Percentiles rank a stretch among this genome's conserved stretches.
These are phyloP conservation scores for Lasius platythorax DNA, from an alignment of 2,888 invertebrate genomes.

Conservation along the genomic window DNA sequence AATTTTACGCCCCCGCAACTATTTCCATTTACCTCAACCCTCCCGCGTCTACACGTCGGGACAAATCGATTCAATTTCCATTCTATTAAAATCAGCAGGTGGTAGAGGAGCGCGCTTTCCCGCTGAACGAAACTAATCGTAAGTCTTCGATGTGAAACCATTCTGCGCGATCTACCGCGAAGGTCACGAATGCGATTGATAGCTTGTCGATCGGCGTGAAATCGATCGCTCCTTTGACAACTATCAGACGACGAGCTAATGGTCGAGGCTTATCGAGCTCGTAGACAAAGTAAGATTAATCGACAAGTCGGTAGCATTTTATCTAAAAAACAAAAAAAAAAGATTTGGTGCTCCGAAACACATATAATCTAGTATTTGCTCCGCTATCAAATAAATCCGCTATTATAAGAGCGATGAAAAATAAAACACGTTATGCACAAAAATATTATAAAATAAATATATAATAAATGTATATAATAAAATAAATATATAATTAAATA, in stretches of 20 bases:
- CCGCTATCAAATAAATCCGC: neutral
- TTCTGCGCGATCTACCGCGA: constrained; percentile 26
- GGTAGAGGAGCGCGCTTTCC: constrained; percentile 13
- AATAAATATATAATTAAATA: neutral
- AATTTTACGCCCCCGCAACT: constrained; percentile 52
- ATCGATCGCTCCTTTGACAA: constrained; percentile 24
- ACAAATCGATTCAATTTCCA: constrained; percentile 64
- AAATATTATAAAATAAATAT: neutral
- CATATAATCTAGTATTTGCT: neutral
- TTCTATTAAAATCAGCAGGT: constrained; percentile 59
- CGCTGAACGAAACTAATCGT: constrained; percentile 50
- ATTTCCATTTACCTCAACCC: constrained; percentile 56
- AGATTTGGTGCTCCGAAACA: neutral
- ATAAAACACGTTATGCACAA: neutral
- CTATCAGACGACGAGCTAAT: constrained; percentile 8
- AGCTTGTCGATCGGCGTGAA: constrained; percentile 19
- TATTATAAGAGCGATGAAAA: neutral
- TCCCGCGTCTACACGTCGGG: constrained; percentile 1
- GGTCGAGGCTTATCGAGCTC: constrained; percentile 4
- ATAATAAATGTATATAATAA: neutral
- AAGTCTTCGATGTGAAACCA: constrained; percentile 53
- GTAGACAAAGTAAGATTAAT: neutral
- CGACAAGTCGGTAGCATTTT: neutral
- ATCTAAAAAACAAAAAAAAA: neutral
- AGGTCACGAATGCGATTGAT: constrained; percentile 39